Evolutionary conservation across 1,140 invertebrate genomes (phyloP).

Genomic region (Bicyclus anynana): DNA sequence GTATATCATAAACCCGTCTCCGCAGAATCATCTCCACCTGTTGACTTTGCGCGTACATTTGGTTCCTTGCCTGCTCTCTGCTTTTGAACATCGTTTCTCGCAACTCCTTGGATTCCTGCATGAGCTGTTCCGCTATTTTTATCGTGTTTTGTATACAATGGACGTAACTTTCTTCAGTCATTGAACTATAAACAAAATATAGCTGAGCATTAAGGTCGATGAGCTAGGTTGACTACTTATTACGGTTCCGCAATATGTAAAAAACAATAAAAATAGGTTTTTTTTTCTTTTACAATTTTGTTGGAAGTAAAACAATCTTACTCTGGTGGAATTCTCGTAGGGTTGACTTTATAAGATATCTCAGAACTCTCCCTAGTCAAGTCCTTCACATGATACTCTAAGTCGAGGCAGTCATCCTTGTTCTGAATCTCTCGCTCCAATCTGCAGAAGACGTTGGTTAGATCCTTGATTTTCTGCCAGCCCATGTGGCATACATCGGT

Average conservation of each 20-base stretch:
- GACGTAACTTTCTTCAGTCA: slow-evolving; percentile 89
- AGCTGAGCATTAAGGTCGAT: too few relatives aligned
- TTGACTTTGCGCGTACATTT: slow-evolving; percentile 88
- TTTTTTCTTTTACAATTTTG: neutral
- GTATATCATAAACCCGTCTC: slow-evolving; percentile 90
- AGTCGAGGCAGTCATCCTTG: slow-evolving; percentile 85
- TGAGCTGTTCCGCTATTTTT: slow-evolving; percentile 86
- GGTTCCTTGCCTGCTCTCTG: slow-evolving; percentile 86
- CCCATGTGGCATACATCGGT: slow-evolving; percentile 74
- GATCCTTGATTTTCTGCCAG: slow-evolving; percentile 90
- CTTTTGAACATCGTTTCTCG: slow-evolving; percentile 87
- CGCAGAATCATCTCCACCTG: slow-evolving; percentile 88
- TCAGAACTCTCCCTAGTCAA: slow-evolving; percentile 84
- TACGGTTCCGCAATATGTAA: too few relatives aligned
- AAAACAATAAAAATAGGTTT: too few relatives aligned
- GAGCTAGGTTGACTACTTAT: neutral
- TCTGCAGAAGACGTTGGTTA: slow-evolving; percentile 88
- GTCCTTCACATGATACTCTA: slow-evolving; percentile 87
- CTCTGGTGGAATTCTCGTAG: slow-evolving; percentile 85
- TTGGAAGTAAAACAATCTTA: slow-evolving; percentile 40
- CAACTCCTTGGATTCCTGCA: slow-evolving; percentile 84
- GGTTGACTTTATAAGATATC: slow-evolving; percentile 89
- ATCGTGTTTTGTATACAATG: slow-evolving; percentile 88
- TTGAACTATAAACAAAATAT: slow-evolving; percentile 50
- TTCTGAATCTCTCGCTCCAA: slow-evolving; percentile 87